Evolutionary conservation across 2,113 vertebrate genomes (phyloP).

Genomic region (Puntigrus tetrazona): DNA sequence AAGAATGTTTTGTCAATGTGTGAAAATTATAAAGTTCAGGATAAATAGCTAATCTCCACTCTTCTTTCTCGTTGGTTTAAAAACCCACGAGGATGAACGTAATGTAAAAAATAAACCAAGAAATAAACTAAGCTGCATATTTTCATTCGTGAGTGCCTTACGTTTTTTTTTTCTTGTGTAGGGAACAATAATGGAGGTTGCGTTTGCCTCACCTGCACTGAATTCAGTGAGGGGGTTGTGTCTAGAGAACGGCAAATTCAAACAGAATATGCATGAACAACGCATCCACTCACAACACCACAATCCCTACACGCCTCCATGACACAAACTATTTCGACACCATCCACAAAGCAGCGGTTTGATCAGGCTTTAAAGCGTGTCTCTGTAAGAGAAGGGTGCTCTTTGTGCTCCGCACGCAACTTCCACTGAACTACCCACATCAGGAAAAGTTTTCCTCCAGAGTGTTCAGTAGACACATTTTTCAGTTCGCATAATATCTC

Average conservation of each 20-base stretch:
- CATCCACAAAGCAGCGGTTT: slow-evolving; percentile 29
- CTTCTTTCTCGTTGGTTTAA: background rate
- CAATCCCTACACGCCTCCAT: background rate
- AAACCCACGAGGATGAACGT: background rate
- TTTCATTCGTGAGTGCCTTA: background rate
- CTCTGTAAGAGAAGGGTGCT: background rate
- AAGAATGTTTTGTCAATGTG: no score
- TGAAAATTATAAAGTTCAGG: background rate
- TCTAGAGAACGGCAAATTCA: slow-evolving; percentile 39
- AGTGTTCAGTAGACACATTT: slow-evolving; percentile 14
- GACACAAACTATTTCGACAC: slow-evolving; percentile 1
- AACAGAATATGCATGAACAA: slow-evolving; percentile 48
- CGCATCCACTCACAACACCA: slow-evolving; percentile 29
- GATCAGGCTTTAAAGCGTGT: slow-evolving; percentile 1
- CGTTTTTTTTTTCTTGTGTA: background rate
- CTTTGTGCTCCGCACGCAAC: background rate
- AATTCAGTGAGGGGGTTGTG: slow-evolving; percentile 27
- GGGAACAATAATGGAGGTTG: slow-evolving; percentile 31
- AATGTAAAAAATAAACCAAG: background rate
- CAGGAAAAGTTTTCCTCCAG: slow-evolving; percentile 19
- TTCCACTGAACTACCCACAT: background rate
- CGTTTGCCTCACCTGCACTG: slow-evolving; percentile 16
- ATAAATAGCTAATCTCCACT: background rate
- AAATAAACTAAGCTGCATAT: slow-evolving; percentile 11
- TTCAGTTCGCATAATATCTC: slow-evolving; percentile 27